Evolutionary conservation across 2,888 invertebrate species (phyloP), one percentile per base, ranked within the genome.

Genomic region (Linhomoeus sp.): DNA sequence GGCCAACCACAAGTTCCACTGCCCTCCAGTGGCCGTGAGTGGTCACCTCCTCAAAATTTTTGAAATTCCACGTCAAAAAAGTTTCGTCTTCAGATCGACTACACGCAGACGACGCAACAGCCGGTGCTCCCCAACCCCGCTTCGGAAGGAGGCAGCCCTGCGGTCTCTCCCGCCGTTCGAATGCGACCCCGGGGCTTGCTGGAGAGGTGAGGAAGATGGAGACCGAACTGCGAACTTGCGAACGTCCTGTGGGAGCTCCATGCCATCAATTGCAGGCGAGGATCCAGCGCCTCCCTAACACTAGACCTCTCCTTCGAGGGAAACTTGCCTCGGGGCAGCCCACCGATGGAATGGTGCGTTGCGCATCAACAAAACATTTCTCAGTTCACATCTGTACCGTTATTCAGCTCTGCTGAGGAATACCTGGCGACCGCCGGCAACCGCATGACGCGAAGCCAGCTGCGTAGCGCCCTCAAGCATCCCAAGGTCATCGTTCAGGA

Each of bases 281-380:
- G 86, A 45, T 87, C 86, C 1, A 87, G 84, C 62, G 84, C 86
- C 1, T 85, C 85, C 47, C 69, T 88, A 1, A 86, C 86, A 1
- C 75, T 88, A 46, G 83, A 83, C 61, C 72, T 84, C 40, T 72
- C 72, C 49, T 74, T 76, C 0, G 73, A 74, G 45, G 75, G 73
- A 1, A 75, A 22, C 19, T 45, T 46, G 17, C 19, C 33, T 2
- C n/a, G n/a, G n/a, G 14, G 19, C 15, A 24, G 41, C 12, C 24
- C 48, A 9, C 50, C 50, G 14, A 45, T 33, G 41, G 50, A 48
- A 50, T 48, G 48, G 50, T 48, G 37, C 12, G n/a, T n/a, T n/a
- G n/a, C n/a, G n/a, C n/a, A n/a, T n/a, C n/a, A n/a, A n/a, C n/a
- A n/a, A n/a, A n/a, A n/a, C n/a, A n/a, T n/a, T n/a, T n/a, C n/a